Base-by-base conservation (phyloP, 2,797 vertebrate species). In the Acipenser ruthenus region DNA sequence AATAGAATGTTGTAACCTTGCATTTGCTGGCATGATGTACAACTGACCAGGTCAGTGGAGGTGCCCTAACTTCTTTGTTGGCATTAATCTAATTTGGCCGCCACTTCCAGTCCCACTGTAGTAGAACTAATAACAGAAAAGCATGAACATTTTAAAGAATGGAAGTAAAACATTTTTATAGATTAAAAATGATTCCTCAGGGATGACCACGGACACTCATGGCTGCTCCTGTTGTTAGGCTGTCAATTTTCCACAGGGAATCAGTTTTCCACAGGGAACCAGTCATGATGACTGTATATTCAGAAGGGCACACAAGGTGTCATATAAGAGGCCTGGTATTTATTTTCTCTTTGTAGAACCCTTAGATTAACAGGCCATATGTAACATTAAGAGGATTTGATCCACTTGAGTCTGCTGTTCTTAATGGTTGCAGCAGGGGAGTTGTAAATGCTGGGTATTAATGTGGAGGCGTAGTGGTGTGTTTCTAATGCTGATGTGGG, bases 401-500 rank as follows among this genome's bases (percentile, higher is more conserved):
- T 12, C 55, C 55, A 12, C 11, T 58, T 58, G 55, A 11, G 15
- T 58, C 7, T 58, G 12, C 55, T 58, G 55, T n/a, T 58, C 2
- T 11, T 11, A 58, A 58, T 37, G 37, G 37, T n/a, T 58, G 55
- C 1, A 2, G 55, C 12, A 13, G 12, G 55, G 15, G 7, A 11
- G 55, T 15, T 7, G 12, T 58, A 58, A 58, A 58, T n/a, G 10
- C 55, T 58, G 55, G n/a, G 37, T 37, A 37, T 37, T 37, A 37
- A 37, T 37, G 37, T 37, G 37, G 37, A 37, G 37, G 5, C 5
- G 4, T 37, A 58, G 55, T 11, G 55, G 55, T n/a, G 55, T 58
- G 10, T 56, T 47, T 65, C 10, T 65, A 56, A 65, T 65, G 13
- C 47, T 48, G 65, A 52, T 65, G 65, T 65, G 65, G 47, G 65